Percentiles rank a stretch among this genome's conserved stretches.
Evolutionary conservation across 1,140 invertebrate species (phyloP).

Genomic region (Pseudomyrmex cubaensis): DNA sequence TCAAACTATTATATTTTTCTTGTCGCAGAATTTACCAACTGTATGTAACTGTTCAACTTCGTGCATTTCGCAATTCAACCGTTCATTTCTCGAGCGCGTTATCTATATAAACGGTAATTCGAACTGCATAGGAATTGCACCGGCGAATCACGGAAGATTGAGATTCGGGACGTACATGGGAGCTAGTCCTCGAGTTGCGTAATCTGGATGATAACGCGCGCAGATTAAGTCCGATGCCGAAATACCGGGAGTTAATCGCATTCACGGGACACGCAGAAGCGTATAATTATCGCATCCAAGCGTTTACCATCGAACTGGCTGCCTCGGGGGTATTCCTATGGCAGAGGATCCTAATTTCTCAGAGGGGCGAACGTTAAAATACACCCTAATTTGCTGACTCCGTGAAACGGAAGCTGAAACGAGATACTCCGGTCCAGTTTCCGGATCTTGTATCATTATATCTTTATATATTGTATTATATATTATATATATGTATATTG

Average conservation of each 20-base stretch:
- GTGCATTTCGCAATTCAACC: constrained; percentile 9
- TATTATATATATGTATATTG: too few species aligned
- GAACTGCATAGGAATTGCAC: constrained; percentile 17
- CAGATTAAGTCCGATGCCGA: constrained; percentile 77
- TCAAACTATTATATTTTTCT: background rate
- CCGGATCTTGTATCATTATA: background rate
- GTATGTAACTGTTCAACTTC: constrained; percentile 8
- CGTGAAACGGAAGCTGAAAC: constrained; percentile 22
- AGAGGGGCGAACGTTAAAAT: constrained; percentile 26
- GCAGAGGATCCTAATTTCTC: constrained; percentile 53
- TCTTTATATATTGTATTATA: background rate
- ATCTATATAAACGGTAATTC: constrained; percentile 14
- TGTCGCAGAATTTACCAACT: background rate
- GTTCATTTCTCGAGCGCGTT: background rate
- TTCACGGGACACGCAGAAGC: constrained; percentile 67
- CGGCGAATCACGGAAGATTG: constrained; percentile 57
- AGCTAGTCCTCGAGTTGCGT: constrained; percentile 61
- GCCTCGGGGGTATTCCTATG: constrained; percentile 52
- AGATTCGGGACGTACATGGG: constrained; percentile 33
- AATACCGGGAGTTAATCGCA: constrained; percentile 77
- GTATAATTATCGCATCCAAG: constrained; percentile 71
- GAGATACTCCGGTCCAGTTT: background rate
- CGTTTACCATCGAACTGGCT: constrained; percentile 51
- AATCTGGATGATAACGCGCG: constrained; percentile 78
- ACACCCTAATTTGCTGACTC: constrained; percentile 48